A percentile compares a stretch with the other conserved stretches of the same genome.
Conservation (phyloP, 1,140 invertebrate species). For the Harpegnathos saltator region DNA sequence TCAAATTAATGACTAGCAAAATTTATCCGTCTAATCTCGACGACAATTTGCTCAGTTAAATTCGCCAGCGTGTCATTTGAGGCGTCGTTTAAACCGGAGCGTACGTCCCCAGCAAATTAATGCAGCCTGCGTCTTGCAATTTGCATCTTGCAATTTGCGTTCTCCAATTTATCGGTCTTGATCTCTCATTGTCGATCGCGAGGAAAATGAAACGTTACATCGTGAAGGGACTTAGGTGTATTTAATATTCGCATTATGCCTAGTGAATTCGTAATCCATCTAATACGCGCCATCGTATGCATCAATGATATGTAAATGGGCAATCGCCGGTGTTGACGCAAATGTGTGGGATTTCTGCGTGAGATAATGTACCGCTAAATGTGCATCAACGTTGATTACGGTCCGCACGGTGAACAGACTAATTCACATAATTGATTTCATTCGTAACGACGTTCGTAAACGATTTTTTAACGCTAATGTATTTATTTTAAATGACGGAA, state of each 20-base stretch:
- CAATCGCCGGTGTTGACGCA: constrained; percentile 54
- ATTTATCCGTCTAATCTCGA: background rate
- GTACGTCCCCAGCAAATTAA: no score
- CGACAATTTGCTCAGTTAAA: constrained; percentile 10
- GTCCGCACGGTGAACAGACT: background rate
- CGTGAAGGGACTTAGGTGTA: constrained; percentile 29
- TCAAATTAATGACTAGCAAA: background rate
- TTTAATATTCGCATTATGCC: constrained; percentile 28
- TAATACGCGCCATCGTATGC: constrained; percentile 45
- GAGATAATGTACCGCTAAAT: constrained; percentile 59
- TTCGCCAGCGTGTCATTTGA: background rate
- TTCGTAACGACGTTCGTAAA: constrained; percentile 29
- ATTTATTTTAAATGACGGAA: background rate
- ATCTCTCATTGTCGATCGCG: background rate
- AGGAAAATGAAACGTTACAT: constrained; percentile 10
- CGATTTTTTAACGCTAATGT: constrained; percentile 26
- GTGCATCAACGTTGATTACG: constrained; percentile 53
- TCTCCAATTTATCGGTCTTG: constrained; percentile 24
- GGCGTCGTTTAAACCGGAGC: no score
- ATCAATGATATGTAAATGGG: constrained; percentile 58
- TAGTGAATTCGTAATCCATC: constrained; percentile 48
- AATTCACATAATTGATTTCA: constrained; percentile 36
- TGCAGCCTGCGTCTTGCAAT: no score
- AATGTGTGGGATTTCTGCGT: constrained; percentile 50
- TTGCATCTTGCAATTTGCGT: background rate